Conservation (phyloP, 2,113 vertebrate species). For the Gobio gobio region DNA sequence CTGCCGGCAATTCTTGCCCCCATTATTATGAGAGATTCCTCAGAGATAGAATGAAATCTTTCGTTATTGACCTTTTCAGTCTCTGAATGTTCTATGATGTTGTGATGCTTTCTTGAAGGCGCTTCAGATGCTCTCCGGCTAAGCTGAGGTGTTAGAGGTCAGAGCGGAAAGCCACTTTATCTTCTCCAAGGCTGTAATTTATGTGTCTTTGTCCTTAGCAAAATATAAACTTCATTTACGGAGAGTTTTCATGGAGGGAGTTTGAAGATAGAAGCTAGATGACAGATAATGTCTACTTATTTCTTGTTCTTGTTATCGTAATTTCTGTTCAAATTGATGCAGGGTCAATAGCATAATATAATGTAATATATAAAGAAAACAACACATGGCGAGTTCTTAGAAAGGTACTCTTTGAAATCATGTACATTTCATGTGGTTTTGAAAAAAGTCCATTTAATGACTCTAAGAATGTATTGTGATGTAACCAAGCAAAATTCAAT, state of each 20-base stretch:
- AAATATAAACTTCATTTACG: slow-evolving; percentile 1
- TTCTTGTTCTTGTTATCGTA: slow-evolving; percentile 3
- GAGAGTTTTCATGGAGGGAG: not conserved
- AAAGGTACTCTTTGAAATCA: not conserved
- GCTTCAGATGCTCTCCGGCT: not conserved
- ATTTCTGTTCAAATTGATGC: not conserved
- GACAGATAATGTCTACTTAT: slow-evolving; percentile 25
- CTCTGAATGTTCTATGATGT: slow-evolving; percentile 7
- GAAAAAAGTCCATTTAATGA: too few relatives aligned
- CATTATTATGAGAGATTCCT: slow-evolving; percentile 42
- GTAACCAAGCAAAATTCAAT: too few relatives aligned
- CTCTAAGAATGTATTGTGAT: too few relatives aligned
- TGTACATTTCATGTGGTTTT: not conserved
- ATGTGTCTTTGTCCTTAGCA: slow-evolving; percentile 7
- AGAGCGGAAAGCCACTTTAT: not conserved
- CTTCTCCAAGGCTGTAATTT: slow-evolving; percentile 13
- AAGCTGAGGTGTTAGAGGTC: not conserved
- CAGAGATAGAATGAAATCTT: slow-evolving; percentile 31
- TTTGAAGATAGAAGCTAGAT: slow-evolving; percentile 4
- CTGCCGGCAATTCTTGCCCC: slow-evolving; percentile 33
- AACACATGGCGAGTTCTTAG: not conserved
- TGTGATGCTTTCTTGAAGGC: slow-evolving; percentile 28
- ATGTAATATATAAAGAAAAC: not conserved
- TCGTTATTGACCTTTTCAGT: slow-evolving; percentile 43
- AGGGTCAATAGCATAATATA: not conserved